phyloP scores from a whole-genome alignment of 1,140 invertebrate genomes.

The Rhizoglyphus robini region DNA sequence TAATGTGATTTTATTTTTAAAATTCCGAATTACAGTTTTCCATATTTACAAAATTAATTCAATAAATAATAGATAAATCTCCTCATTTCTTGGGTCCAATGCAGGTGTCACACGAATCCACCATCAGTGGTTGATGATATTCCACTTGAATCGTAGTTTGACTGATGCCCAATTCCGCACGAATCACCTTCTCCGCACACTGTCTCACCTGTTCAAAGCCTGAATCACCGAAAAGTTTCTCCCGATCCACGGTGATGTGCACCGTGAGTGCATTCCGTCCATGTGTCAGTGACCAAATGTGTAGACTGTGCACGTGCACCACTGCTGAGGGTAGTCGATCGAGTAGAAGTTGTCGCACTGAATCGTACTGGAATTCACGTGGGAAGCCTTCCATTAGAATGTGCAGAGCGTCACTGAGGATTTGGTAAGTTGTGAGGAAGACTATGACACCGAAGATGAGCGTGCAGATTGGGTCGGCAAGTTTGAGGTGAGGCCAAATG shows the following conservation, averaged over 20 bases:
- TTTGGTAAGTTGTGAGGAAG: conserved; percentile 56
- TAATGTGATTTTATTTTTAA: too few species aligned
- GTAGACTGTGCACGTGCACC: conserved; percentile 56
- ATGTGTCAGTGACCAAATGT: conserved; percentile 56
- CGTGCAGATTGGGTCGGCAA: conserved; percentile 78
- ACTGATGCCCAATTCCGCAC: not conserved
- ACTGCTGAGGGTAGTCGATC: conserved; percentile 51
- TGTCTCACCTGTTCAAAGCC: not conserved
- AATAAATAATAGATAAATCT: conserved; percentile 37
- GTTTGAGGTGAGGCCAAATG: conserved; percentile 48
- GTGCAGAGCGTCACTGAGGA: conserved; percentile 55
- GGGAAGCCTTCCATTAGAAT: conserved; percentile 69
- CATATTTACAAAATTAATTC: too few species aligned
- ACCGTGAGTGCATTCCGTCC: conserved; percentile 24
- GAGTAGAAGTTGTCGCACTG: conserved; percentile 22
- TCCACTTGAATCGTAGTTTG: conserved; percentile 21
- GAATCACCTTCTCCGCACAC: conserved; percentile 2
- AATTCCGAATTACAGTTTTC: too few species aligned
- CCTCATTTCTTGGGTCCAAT: conserved; percentile 11
- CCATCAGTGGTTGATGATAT: not conserved
- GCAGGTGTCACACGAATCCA: conserved; percentile 15
- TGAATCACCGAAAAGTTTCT: not conserved
- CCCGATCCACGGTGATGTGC: conserved; percentile 16
- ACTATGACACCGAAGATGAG: conserved; percentile 72
- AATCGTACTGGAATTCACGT: conserved; percentile 35